These are phyloP conservation scores for Tenthredo distinguenda DNA, from an alignment of 2,888 invertebrate species.

Conservation along the genomic window DNA sequence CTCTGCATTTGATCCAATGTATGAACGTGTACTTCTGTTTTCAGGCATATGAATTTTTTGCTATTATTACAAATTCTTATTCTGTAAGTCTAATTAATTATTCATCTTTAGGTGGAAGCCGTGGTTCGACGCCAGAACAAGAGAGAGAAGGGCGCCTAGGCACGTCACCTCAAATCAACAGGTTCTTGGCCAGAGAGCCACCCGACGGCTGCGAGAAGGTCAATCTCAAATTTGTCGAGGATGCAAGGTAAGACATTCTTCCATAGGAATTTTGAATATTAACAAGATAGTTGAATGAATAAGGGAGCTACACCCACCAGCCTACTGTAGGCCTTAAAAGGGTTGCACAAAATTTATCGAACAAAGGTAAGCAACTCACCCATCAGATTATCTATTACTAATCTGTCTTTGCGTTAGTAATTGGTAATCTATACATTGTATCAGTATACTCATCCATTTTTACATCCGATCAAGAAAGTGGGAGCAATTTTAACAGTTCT, in stretches of 20 bases:
- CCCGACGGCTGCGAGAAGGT: slow-evolving; percentile 95
- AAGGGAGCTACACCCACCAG: background rate
- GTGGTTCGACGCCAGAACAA: slow-evolving; percentile 88
- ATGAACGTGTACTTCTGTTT: background rate
- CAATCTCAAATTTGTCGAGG: slow-evolving; percentile 84
- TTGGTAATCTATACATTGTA: background rate
- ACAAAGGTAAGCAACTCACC: background rate
- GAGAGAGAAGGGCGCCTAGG: slow-evolving; percentile 85
- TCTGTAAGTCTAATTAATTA: background rate
- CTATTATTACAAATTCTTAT: background rate
- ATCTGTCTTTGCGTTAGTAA: background rate
- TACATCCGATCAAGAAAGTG: background rate
- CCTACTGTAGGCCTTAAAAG: background rate
- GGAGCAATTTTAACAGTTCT: background rate
- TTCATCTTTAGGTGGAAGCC: slow-evolving; percentile 82
- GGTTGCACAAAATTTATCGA: background rate
- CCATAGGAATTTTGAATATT: background rate
- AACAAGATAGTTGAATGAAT: background rate
- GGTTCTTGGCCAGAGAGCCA: slow-evolving; percentile 91
- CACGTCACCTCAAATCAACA: slow-evolving; percentile 91
- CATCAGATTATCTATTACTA: background rate
- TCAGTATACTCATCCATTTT: background rate
- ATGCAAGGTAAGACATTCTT: slow-evolving; percentile 77
- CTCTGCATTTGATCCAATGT: slow-evolving; percentile 19
- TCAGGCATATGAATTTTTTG: slow-evolving; percentile 8